phyloP scores from a whole-genome alignment of 2,113 vertebrate species.

The Barnardius zonarius region DNA sequence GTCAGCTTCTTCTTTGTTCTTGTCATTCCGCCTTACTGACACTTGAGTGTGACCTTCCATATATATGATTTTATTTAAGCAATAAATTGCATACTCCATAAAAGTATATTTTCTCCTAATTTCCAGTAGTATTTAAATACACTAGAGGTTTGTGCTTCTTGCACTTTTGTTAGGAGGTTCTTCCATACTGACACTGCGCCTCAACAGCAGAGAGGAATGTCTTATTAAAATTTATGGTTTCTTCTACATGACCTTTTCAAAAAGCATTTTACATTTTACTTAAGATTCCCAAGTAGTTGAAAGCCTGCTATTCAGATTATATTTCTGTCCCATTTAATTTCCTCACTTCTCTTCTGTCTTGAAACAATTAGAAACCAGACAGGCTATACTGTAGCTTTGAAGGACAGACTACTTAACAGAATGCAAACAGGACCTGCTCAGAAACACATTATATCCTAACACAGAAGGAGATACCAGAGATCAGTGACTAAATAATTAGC shows the following conservation, averaged over 20 bases:
- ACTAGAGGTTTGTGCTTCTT: neutral
- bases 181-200: neutral
- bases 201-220: neutral
- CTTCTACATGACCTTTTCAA: constrained; percentile 17
- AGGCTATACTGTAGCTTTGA: neutral
- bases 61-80: neutral
- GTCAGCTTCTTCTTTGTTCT: neutral
- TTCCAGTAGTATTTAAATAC: neutral
- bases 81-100: neutral
- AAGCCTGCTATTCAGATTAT: neutral
- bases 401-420: neutral
- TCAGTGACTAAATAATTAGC: neutral
- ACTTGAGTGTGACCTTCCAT: neutral
- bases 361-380: neutral
- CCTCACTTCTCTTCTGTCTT: neutral
- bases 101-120: neutral
- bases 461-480: rapidly evolving
- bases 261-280: constrained; percentile 18
- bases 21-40: neutral
- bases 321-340: constrained; percentile 22
- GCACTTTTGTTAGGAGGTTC: neutral
- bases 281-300: neutral
- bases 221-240: constrained; percentile 27
- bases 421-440: neutral
- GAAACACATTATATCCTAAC: neutral